Evolutionary conservation across 1,140 invertebrate species (phyloP), one percentile per base, ranked within the genome.

Genomic region (Drosophila eugracilis): DNA sequence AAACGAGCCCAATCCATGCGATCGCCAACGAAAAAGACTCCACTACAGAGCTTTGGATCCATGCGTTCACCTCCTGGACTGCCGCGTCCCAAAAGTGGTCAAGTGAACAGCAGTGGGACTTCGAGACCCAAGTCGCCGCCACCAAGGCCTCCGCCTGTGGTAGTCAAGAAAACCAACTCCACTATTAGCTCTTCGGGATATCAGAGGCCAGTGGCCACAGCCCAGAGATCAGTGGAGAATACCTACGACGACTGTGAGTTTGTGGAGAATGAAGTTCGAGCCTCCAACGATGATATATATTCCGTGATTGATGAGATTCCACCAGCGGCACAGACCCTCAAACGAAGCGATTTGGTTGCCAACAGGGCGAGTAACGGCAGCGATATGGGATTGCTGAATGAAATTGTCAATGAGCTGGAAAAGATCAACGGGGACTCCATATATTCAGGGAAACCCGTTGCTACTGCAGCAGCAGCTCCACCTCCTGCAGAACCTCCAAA

Each of bases 361-460:
- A 88, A 75, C 42, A 0, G 92, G 93, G 9, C 91, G 85, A 74
- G 67, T 14, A 93, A 93, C 76, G 91, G 92, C 6, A 65, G 66
- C 34, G 94, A 93, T 50, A 93, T 95, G 91, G 95, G 96, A 1
- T 90, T 97, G 6, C 85, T 97, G 0, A 95, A 95, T 4, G 96
- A 97, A 91, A 97, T 97, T 47, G 96, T 97, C 0, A 95, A 94
- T 9, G 96, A 97, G 91, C 97, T 97, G 48, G 95, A 97, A 73
- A 96, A 95, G 66, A 92, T 96, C 14, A 97, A 97, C 86, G 86
- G 86, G 12, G 96, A 97, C 69, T 97, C 96, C 0, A 97, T 97
- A 54, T 97, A 97, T 81, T 96, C 96, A 0, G 94, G 95, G 12
- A 88, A 88, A 0, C 94, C 95, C 32, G 60, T 67, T 0, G 32